A percentile compares a stretch with the other conserved stretches of the same genome.
Conservation (phyloP, 2,113 vertebrate genomes). For the Notarius quadriscutis region DNA sequence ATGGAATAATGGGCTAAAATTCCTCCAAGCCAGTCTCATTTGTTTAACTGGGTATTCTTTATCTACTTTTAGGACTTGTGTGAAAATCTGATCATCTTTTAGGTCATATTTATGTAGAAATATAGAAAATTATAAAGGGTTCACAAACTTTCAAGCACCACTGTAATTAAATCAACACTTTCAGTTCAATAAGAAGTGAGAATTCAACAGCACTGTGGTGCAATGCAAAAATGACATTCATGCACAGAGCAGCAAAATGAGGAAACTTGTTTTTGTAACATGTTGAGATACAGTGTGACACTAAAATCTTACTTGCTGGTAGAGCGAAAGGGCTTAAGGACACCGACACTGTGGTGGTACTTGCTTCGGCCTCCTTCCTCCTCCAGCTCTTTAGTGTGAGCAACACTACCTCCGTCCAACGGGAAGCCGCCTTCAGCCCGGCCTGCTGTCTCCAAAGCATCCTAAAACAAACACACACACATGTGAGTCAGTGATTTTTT, state of each 20-base stretch:
- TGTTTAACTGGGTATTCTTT: no score
- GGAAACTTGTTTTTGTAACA: neutral
- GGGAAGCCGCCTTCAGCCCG: constrained; percentile 83
- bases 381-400: constrained; percentile 77
- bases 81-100: no score
- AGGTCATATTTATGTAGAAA: no score
- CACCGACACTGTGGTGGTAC: constrained; percentile 78
- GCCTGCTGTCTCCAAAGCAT: constrained; percentile 85
- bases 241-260: neutral
- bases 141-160: no score
- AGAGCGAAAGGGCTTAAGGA: constrained; percentile 81
- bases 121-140: no score
- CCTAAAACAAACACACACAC: constrained; percentile 69
- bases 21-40: no score
- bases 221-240: neutral
- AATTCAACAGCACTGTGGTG: neutral
- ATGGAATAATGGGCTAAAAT: no score
- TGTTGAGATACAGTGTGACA: neutral
- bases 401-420: constrained; percentile 74
- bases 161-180: no score
- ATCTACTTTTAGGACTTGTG: no score
- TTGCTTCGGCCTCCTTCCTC: constrained; percentile 79
- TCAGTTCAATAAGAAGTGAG: neutral
- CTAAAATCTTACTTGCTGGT: constrained; percentile 79
- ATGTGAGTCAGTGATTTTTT: constrained; percentile 21